Evolutionary conservation across 2,888 invertebrate genomes (phyloP).

Genomic region (Habrosyne pyritoides): DNA sequence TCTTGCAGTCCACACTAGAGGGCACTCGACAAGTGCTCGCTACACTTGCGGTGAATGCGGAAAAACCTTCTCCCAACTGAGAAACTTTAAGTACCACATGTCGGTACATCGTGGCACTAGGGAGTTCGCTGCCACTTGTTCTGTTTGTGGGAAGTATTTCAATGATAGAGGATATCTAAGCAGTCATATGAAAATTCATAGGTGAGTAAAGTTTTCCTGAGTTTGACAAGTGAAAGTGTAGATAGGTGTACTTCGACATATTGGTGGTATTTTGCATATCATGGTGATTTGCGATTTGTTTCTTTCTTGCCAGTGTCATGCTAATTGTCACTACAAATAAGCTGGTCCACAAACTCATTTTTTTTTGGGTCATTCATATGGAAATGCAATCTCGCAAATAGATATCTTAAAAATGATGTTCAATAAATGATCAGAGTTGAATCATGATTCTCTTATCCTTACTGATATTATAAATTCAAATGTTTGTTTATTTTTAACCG

Average conservation of each 20-base stretch:
- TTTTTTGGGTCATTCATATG: not conserved
- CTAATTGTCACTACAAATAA: not conserved
- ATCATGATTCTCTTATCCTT: too few species aligned
- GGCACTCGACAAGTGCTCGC: conserved; percentile 70
- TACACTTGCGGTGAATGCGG: conserved; percentile 89
- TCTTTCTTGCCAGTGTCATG: not conserved
- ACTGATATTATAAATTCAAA: too few species aligned
- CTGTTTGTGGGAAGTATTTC: conserved; percentile 90
- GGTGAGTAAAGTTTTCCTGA: conserved; percentile 49
- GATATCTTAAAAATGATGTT: too few species aligned
- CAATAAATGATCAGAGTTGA: too few species aligned
- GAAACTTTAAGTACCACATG: conserved; percentile 93
- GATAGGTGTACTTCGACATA: too few species aligned
- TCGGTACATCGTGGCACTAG: conserved; percentile 92
- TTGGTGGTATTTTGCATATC: not conserved
- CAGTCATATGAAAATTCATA: conserved; percentile 94
- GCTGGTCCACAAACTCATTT: not conserved
- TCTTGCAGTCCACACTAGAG: conserved; percentile 46
- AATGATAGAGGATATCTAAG: conserved; percentile 93
- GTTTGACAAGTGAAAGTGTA: not conserved
- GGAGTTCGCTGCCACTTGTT: conserved; percentile 88
- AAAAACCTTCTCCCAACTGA: conserved; percentile 91
- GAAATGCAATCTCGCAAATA: too few species aligned
- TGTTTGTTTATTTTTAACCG: too few species aligned
- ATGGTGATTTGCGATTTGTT: not conserved